phyloP scores from a whole-genome alignment of 2,888 invertebrate species.

The Spisula solida region DNA sequence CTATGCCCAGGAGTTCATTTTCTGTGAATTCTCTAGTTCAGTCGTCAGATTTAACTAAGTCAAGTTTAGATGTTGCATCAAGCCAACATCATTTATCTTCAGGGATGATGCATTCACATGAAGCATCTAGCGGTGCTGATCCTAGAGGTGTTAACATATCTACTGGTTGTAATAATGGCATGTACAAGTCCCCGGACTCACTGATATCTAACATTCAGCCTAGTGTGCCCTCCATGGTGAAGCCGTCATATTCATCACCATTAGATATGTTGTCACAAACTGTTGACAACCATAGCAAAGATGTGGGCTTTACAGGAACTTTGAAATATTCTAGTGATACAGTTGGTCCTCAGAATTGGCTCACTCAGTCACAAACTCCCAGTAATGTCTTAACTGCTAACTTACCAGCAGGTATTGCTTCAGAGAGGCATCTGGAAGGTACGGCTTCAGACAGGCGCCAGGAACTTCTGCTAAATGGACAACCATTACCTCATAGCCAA shows the following conservation, averaged over 20 bases:
- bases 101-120: neutral
- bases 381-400: neutral
- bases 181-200: neutral
- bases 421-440: neutral
- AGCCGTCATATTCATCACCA: conserved; percentile 65
- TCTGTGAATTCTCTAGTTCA: conserved; percentile 1
- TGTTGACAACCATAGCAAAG: conserved; percentile 63
- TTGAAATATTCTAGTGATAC: conserved; percentile 1
- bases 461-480: neutral
- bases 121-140: neutral
- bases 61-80: neutral
- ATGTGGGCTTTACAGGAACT: conserved; percentile 48
- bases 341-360: neutral
- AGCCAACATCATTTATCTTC: neutral
- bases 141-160: neutral
- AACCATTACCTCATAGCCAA: neutral
- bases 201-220: neutral
- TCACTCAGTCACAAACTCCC: neutral
- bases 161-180: neutral
- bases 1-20: neutral
- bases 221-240: neutral
- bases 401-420: neutral
- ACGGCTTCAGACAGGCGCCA: neutral
- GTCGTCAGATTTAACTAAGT: neutral
- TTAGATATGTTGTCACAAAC: conserved; percentile 75